Conservation (phyloP, 2,113 vertebrate genomes). For the Oryzias woworae region DNA sequence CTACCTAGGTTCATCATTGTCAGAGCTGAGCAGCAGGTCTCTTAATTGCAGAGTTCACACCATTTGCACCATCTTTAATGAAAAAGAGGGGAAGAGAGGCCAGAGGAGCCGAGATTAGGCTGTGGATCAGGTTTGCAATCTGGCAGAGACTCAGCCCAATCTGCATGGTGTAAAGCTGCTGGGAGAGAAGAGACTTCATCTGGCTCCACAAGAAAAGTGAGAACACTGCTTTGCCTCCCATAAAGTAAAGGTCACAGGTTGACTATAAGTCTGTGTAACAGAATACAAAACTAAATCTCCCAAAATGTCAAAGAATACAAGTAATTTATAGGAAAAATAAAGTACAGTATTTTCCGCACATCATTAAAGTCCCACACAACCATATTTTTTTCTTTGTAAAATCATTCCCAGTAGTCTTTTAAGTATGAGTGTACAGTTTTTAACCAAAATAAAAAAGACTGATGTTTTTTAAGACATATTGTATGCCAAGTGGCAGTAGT, state of each 20-base stretch:
- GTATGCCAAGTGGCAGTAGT: too few species aligned
- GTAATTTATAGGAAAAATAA: neutral
- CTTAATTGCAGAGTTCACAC: neutral
- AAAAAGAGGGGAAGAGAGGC: slow-evolving; percentile 20
- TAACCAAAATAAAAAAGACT: too few species aligned
- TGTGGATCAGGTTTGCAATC: slow-evolving; percentile 37
- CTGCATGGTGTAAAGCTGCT: slow-evolving; percentile 49
- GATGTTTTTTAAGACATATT: too few species aligned
- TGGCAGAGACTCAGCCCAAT: slow-evolving; percentile 51
- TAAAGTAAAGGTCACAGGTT: slow-evolving; percentile 61
- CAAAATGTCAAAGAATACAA: slow-evolving; percentile 8
- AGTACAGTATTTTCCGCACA: neutral
- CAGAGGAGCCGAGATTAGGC: slow-evolving; percentile 34
- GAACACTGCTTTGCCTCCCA: slow-evolving; percentile 46
- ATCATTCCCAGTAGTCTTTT: too few species aligned
- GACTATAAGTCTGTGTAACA: slow-evolving; percentile 43
- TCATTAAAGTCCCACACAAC: too few species aligned
- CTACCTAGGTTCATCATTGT: slow-evolving; percentile 71
- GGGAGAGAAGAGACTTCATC: slow-evolving; percentile 61
- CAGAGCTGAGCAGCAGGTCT: slow-evolving; percentile 36
- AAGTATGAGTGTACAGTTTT: too few species aligned
- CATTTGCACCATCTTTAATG: slow-evolving; percentile 17
- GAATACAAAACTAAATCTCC: slow-evolving; percentile 37
- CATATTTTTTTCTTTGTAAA: too few species aligned
- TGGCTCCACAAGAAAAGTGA: slow-evolving; percentile 51